Percentiles rank a stretch among this genome's conserved stretches.
phyloP scores from a whole-genome alignment of 1,140 invertebrate species.

The Xylocopa sonorina region DNA sequence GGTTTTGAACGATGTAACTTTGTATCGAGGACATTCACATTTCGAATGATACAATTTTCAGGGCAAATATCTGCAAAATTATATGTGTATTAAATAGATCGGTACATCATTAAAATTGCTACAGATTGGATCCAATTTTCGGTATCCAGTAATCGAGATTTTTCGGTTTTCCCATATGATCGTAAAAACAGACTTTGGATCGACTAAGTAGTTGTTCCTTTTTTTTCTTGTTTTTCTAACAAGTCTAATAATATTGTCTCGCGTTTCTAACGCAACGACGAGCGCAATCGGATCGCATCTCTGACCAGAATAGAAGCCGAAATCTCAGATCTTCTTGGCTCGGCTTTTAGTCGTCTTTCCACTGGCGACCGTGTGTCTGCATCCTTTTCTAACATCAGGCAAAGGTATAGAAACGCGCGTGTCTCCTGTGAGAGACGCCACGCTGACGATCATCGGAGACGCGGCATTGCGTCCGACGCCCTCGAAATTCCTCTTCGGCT shows the following conservation, averaged over 20 bases:
- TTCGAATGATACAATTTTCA: no score
- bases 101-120: no score
- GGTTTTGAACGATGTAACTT: no score
- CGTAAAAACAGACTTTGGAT: neutral
- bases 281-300: constrained; percentile 74
- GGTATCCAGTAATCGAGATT: no score
- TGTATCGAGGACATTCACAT: no score
- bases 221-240: constrained; percentile 61
- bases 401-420: neutral
- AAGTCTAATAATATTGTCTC: constrained; percentile 78
- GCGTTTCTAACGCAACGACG: constrained; percentile 74
- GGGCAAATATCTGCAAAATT: no score
- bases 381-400: neutral
- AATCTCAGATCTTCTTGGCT: constrained; percentile 71
- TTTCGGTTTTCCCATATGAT: neutral
- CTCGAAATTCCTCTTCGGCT: constrained; percentile 29
- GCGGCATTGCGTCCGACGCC: constrained; percentile 14
- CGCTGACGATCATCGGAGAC: constrained; percentile 13
- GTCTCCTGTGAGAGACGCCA: constrained; percentile 10
- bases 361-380: constrained; percentile 51
- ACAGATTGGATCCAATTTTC: no score
- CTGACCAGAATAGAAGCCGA: constrained; percentile 73
- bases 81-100: no score
- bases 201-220: neutral
- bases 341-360: constrained; percentile 49